Evolutionary conservation across 2,888 invertebrate genomes (phyloP), one percentile per base, ranked within the genome.

Genomic region (Drosophila ezoana): DNA sequence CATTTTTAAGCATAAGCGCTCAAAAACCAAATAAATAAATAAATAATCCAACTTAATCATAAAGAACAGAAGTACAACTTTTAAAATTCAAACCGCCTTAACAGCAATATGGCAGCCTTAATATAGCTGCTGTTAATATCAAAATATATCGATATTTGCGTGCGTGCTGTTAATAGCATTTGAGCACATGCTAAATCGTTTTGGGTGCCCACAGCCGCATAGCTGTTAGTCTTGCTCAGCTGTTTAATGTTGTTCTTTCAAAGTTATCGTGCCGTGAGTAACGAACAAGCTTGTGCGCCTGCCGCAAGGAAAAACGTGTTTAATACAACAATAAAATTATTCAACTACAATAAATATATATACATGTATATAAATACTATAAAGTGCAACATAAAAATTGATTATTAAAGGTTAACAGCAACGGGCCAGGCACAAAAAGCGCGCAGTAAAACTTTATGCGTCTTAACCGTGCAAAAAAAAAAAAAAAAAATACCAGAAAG

Each of bases 221-320:
- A 6, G 32, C 14, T 38, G 13, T 32, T 64, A 20, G 32, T 13
- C 18, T 53, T 32, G 32, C 65, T 52, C 74, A 81, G 83, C 86
- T 81, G 81, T 66, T 74, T 23, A 83, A 74, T 83, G 80, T 83
- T 80, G 78, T 80, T 77, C 59, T 70, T 74, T 56, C 40, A 60
- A 78, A 60, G 56, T 61, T 72, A 48, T 72, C 74, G 74, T 77
- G 61, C 40, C 73, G 73, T 72, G 62, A 38, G 56, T 59, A 58
- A 45, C 72, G 52, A 35, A 63, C 38, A 20, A 51, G 41, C 45
- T 43, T 40, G 44, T 66, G 35, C 28, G 57, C 37, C 44, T 64
- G 76, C 54, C 33, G 38, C 43, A 61, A 40, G 38, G 20, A 62
- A 86, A 87, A 81, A 81, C 81, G 81, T 87, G 81, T 75, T 77